Evolutionary conservation across 1,140 invertebrate species (phyloP).

Genomic region (Globodera rostochiensis): DNA sequence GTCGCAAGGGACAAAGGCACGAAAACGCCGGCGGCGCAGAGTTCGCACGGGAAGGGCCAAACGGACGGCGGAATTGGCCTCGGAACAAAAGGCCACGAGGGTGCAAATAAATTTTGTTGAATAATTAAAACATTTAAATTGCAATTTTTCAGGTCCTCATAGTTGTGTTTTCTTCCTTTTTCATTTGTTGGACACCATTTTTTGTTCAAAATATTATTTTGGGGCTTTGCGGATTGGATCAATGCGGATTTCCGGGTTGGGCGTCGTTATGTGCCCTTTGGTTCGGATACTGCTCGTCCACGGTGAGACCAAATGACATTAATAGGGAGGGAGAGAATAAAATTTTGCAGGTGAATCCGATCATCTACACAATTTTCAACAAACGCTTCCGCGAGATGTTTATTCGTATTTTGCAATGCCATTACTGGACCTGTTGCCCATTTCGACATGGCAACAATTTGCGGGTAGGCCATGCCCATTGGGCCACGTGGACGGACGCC

Average conservation of each 20-base stretch:
- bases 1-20: background rate
- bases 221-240: slow-evolving; percentile 73
- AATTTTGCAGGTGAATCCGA: slow-evolving; percentile 75
- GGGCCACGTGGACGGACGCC: background rate
- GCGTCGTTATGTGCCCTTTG: slow-evolving; percentile 74
- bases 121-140: background rate
- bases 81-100: slow-evolving; percentile 83
- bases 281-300: slow-evolving; percentile 75
- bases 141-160: slow-evolving; percentile 70
- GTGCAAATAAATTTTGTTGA: background rate
- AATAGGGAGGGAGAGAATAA: background rate
- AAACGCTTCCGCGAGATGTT: slow-evolving; percentile 87
- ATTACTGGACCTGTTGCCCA: slow-evolving; percentile 68
- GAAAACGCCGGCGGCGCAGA: background rate
- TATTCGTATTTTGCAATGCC: slow-evolving; percentile 81
- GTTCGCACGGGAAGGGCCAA: slow-evolving; percentile 46
- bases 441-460: background rate
- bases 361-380: slow-evolving; percentile 90
- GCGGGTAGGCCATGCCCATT: background rate
- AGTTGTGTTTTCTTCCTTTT: slow-evolving; percentile 89
- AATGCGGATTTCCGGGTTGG: slow-evolving; percentile 79
- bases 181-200: slow-evolving; percentile 88
- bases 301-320: background rate
- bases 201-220: slow-evolving; percentile 77
- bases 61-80: slow-evolving; percentile 69